Evolutionary conservation across 2,113 vertebrate species (phyloP).

Genomic region (Rhabdornis inornatus): DNA sequence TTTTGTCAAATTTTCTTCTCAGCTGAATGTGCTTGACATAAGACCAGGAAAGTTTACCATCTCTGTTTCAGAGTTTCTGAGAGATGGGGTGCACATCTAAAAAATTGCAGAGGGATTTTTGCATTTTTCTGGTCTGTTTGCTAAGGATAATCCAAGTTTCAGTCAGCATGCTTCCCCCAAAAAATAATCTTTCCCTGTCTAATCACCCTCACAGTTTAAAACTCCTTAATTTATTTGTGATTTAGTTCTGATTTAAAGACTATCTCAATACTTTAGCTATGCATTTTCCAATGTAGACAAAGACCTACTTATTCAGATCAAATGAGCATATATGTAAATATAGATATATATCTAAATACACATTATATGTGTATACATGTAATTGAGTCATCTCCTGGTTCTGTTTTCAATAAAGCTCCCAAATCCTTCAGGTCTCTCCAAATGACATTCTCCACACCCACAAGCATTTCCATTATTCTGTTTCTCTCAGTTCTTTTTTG

Average conservation of each 20-base stretch:
- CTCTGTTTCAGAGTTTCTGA: not conserved
- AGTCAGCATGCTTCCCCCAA: not conserved
- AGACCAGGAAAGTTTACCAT: not conserved
- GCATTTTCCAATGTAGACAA: not conserved
- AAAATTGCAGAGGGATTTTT: not conserved
- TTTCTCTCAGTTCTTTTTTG: not conserved
- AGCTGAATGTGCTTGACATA: not conserved
- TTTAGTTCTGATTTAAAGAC: not conserved
- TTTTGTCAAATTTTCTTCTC: not conserved
- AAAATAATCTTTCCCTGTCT: not conserved
- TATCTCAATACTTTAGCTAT: not conserved
- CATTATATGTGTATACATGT: not conserved
- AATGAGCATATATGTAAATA: not conserved
- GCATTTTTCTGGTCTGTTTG: not conserved
- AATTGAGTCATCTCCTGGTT: not conserved
- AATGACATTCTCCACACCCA: not conserved
- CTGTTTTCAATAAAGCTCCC: not conserved
- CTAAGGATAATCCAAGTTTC: not conserved
- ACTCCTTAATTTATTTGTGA: not conserved
- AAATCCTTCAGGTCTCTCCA: not conserved
- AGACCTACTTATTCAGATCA: not conserved
- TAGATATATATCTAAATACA: not conserved
- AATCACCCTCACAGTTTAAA: not conserved
- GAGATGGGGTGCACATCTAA: not conserved
- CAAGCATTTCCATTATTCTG: fast-evolving